These are phyloP conservation scores for Lepidurus packardi DNA, from an alignment of 1,140 invertebrate genomes.

Conservation along the genomic window DNA sequence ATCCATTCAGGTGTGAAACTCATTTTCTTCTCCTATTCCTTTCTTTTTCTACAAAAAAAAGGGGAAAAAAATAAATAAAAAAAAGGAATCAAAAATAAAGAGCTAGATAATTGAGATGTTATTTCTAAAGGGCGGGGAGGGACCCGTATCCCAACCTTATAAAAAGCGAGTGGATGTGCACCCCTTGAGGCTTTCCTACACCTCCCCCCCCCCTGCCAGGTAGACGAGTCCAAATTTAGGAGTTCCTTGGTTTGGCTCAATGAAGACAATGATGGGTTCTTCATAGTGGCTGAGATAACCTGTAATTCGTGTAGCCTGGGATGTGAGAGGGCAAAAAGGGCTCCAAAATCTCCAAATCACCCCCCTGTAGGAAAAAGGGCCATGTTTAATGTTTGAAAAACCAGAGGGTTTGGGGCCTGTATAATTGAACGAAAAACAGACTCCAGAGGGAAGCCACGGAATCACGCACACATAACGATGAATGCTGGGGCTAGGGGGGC, in stretches of 20 bases:
- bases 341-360: neutral
- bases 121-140: neutral
- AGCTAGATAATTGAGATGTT: neutral
- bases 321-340: neutral
- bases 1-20: constrained; percentile 4
- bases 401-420: neutral
- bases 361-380: neutral
- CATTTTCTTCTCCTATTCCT: neutral
- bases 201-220: constrained; percentile 1
- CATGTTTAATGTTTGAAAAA: too few species aligned
- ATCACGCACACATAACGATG: constrained; percentile 18
- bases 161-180: neutral
- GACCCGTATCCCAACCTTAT: neutral
- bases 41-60: neutral
- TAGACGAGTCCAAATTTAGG: neutral
- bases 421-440: constrained; percentile 13
- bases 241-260: neutral
- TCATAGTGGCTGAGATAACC: neutral
- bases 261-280: neutral
- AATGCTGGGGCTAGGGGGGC: neutral
- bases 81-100: too few species aligned
- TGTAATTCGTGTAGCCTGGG: neutral
- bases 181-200: constrained; percentile 2
- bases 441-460: constrained; percentile 1
- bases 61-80: too few species aligned